Evolutionary conservation across 2,113 vertebrate species (phyloP), one percentile per base, ranked within the genome.

Genomic region (Tichodroma muraria): DNA sequence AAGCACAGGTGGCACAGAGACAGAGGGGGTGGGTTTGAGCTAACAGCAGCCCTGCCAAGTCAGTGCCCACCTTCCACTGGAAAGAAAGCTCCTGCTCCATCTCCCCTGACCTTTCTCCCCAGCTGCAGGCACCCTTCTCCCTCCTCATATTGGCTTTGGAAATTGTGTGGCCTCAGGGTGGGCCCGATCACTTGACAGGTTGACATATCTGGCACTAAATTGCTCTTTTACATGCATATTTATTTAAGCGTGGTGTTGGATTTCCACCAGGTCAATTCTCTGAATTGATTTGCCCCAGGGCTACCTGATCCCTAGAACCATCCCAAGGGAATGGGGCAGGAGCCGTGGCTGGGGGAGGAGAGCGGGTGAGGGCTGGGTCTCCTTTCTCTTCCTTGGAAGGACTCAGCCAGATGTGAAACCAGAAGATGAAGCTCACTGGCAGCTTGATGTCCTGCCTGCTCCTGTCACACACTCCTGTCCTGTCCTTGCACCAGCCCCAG

Each of bases 191-290:
- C 54, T 18, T 88, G 88, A 85, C 82, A 88, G 54, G 14, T 40
- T 85, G 88, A 83, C 27, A 35, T 63, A 83, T 47, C 63, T 93
- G 59, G 59, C 63, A 85, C 82, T 3, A 77, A 88, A 77, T 19
- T 47, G 21, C 30, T 83, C 59, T 73, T 69, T 56, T 42, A 77
- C 80, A 91, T 83, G 71, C 59, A n/a, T 90, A 85, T 83, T 94
- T 91, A 66, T 95, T 94, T 77, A 20, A 49, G 27, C n/a, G n/a
- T 3, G 12, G 64, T 70, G 54, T 54, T 90, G 71, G 82, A 61
- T 90, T 96, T 94, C 79, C 68, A 70, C 38, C 70, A 30, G 79
- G 68, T 94, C 85, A 91, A 22, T 95, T 88, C 50, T 77, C 42
- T 65, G 76, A 47, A 94, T 31, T 80, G 76, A 85, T 93, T 88